A percentile compares a stretch with the other conserved stretches of the same genome.
These are phyloP conservation scores for Pteronotus mesoamericanus DNA, from an alignment of 2,797 vertebrate species.

Conservation along the genomic window DNA sequence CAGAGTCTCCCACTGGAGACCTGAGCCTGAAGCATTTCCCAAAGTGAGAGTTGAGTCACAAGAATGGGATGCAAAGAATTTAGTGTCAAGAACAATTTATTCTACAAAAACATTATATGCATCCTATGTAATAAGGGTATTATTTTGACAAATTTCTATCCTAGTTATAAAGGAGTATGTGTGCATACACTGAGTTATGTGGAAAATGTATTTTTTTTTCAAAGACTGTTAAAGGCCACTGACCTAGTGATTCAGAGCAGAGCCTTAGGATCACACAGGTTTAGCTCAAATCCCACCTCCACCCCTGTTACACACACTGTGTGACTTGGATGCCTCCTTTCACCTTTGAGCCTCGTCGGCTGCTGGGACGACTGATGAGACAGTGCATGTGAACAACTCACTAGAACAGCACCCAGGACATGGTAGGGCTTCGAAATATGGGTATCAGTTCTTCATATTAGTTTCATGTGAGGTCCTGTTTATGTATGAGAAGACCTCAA, in stretches of 20 bases:
- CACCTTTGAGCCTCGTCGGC: not conserved
- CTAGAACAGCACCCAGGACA: not conserved
- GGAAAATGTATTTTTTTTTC: not conserved
- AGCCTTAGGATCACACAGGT: not conserved
- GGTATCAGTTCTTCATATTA: rapidly evolving
- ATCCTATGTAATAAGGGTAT: not conserved
- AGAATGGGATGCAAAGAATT: not conserved
- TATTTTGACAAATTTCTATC: not conserved
- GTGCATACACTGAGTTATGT: not conserved
- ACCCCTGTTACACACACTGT: rapidly evolving
- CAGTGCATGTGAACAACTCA: rapidly evolving
- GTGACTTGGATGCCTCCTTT: rapidly evolving
- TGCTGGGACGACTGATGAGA: rapidly evolving
- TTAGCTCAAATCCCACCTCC: not conserved
- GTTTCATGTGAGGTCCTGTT: no score
- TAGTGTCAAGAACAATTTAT: not conserved
- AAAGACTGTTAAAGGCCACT: not conserved
- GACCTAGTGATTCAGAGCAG: not conserved
- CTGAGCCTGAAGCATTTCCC: not conserved
- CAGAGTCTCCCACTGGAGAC: not conserved
- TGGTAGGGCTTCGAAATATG: not conserved
- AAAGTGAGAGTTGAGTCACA: not conserved
- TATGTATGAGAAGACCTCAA: not conserved
- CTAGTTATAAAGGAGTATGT: not conserved
- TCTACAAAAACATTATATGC: not conserved